Percentiles rank a stretch among this genome's conserved stretches.
These are phyloP conservation scores for Heliothis virescens DNA, from an alignment of 1,140 invertebrate genomes.

Conservation along the genomic window DNA sequence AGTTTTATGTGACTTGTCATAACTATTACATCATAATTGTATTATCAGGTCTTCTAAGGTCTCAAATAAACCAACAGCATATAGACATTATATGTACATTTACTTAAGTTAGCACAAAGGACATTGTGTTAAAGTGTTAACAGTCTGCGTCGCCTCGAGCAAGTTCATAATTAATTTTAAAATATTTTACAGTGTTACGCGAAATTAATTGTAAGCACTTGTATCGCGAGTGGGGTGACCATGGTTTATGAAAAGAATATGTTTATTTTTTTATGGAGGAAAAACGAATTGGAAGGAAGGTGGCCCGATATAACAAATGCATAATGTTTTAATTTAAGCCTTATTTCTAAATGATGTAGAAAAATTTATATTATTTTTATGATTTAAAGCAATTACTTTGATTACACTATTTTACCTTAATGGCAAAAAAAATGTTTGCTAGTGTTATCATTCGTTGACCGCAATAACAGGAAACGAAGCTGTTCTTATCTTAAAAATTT, in stretches of 20 bases:
- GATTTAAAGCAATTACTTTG: too few species aligned
- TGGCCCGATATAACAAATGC: neutral
- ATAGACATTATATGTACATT: neutral
- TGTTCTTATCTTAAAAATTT: too few species aligned
- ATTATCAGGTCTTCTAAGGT: too few species aligned
- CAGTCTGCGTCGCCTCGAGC: conserved; percentile 47
- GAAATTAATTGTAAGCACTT: conserved; percentile 29
- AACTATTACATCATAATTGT: too few species aligned
- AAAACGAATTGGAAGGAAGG: neutral
- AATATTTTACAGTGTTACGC: conserved; percentile 52
- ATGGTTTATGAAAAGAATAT: neutral
- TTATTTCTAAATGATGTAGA: too few species aligned
- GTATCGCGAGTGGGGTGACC: conserved; percentile 30
- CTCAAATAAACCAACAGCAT: neutral
- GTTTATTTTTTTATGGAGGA: neutral
- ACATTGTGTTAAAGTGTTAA: conserved; percentile 35
- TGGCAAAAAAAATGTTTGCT: too few species aligned
- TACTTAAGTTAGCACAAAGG: neutral
- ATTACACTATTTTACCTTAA: too few species aligned
- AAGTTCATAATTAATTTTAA: conserved; percentile 59
- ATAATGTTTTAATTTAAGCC: too few species aligned
- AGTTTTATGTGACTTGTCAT: too few species aligned
- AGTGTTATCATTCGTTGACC: too few species aligned
- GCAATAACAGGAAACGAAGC: too few species aligned
- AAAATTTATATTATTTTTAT: too few species aligned